Conservation (phyloP, 2,888 invertebrate genomes). For the Prosapia bicincta region DNA sequence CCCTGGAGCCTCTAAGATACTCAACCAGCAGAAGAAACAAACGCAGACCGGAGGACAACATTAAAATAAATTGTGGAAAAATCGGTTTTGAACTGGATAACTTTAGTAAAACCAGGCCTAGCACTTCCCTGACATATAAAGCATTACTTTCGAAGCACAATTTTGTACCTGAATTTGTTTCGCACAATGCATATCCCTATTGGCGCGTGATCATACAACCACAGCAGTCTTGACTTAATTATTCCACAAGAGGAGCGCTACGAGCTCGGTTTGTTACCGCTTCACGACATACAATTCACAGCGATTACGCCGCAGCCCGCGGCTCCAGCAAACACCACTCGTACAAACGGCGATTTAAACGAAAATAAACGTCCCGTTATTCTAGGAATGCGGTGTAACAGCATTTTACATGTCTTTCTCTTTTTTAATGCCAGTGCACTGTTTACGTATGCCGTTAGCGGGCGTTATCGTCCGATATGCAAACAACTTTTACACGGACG, state of each 20-base stretch:
- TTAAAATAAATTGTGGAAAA: too few relatives aligned
- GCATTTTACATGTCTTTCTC: not conserved
- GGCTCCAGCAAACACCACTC: not conserved
- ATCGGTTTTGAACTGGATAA: too few relatives aligned
- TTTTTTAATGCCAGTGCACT: not conserved
- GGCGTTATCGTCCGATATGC: not conserved
- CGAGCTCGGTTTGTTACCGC: not conserved
- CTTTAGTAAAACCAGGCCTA: too few relatives aligned
- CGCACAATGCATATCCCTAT: too few relatives aligned
- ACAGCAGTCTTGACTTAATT: not conserved
- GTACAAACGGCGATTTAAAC: not conserved
- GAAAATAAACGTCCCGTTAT: not conserved
- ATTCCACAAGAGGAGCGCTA: not conserved
- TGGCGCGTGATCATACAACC: not conserved
- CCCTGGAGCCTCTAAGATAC: too few relatives aligned
- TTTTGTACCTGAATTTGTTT: too few relatives aligned
- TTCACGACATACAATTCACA: not conserved
- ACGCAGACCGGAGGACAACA: too few relatives aligned
- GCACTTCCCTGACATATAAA: too few relatives aligned
- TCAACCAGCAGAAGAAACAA: too few relatives aligned
- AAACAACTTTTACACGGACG: not conserved
- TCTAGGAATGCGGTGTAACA: not conserved
- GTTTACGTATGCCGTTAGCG: not conserved
- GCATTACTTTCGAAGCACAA: too few relatives aligned
- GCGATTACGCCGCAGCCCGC: not conserved